A percentile compares a stretch with the other conserved stretches of the same genome.
Conservation (phyloP, 1,140 invertebrate species). For the Chrysoperla carnea region DNA sequence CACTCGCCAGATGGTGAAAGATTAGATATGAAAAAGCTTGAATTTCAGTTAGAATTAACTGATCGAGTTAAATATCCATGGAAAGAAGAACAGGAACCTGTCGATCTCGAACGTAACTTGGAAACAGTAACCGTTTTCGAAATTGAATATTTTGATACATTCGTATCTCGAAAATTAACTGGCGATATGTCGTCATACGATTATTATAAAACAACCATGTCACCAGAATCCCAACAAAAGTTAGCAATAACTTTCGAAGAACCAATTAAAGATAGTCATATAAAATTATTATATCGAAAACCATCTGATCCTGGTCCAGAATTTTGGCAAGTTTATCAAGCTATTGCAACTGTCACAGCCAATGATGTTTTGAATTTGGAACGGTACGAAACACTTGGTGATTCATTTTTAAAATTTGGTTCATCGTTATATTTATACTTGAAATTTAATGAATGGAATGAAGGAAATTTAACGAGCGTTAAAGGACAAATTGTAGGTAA, state of each 20-base stretch:
- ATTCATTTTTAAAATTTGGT: constrained; percentile 75
- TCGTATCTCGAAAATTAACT: constrained; percentile 20
- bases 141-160: constrained; percentile 44
- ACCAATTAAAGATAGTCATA: neutral
- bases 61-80: constrained; percentile 24
- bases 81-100: constrained; percentile 38
- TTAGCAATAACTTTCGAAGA: neutral
- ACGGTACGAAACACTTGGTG: constrained; percentile 69
- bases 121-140: constrained; percentile 40
- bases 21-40: neutral
- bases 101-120: constrained; percentile 39
- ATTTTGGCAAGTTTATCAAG: constrained; percentile 13
- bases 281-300: too few relatives aligned
- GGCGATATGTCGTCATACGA: neutral
- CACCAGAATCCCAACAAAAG: constrained; percentile 4
- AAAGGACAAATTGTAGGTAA: constrained; percentile 68
- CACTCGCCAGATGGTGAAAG: constrained; percentile 7
- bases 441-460: constrained; percentile 44
- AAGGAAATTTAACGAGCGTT: constrained; percentile 58
- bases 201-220: neutral
- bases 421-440: constrained; percentile 53
- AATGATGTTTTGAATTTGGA: constrained; percentile 71
- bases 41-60: neutral
- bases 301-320: neutral
- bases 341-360: constrained; percentile 50